Base-by-base conservation (phyloP, 2,888 invertebrate species). In the Odontothrips loti region DNA sequence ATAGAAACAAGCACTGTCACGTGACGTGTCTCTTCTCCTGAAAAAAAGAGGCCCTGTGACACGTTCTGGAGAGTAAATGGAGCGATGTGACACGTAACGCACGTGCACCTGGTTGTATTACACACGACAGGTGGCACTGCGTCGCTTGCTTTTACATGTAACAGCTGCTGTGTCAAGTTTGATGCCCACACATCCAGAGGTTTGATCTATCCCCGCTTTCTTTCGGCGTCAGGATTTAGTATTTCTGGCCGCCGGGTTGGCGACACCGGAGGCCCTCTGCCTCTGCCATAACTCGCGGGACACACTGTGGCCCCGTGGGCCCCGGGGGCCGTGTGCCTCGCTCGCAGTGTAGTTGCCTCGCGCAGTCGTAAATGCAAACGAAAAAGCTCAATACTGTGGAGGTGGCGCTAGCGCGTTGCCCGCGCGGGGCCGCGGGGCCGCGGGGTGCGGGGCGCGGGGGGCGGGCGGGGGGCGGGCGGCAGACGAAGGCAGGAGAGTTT, bases 361-460 rank as follows among this genome's bases (percentile, higher is more conserved):
- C 68, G 23, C 68, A 75, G 68, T 75, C 68, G 68, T 75, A 75
- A 75, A 75, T 75, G 68, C 68, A 75, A 75, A 75, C 68, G 68
- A 75, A 75, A 75, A 75, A 75, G 68, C 68, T 75, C 68, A 75
- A 75, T 75, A 75, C 68, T 75, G 68, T 75, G 68, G 68, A 75
- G 68, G 68, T 75, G 68, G 68, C 68, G 68, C 68, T 75, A 75
- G 68, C 68, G 68, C 68, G 68, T 11, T 20, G 68, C 27, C 23
- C 68, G 27, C 23, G 68, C 68, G 27, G 68, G 68, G 27, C 27
- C 34, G 34, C 34, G 34, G 34, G 3, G 34, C n/a, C n/a, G n/a
- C n/a, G 68, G 27, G 68, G 68, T 1, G 68, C 27, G 23, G 8
- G 9, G 23, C 15, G 58, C 20, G 58, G 58, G 11, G 17, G 68